These are phyloP conservation scores for Embidobia sp. DNA, from an alignment of 2,888 invertebrate species.

Conservation along the genomic window DNA sequence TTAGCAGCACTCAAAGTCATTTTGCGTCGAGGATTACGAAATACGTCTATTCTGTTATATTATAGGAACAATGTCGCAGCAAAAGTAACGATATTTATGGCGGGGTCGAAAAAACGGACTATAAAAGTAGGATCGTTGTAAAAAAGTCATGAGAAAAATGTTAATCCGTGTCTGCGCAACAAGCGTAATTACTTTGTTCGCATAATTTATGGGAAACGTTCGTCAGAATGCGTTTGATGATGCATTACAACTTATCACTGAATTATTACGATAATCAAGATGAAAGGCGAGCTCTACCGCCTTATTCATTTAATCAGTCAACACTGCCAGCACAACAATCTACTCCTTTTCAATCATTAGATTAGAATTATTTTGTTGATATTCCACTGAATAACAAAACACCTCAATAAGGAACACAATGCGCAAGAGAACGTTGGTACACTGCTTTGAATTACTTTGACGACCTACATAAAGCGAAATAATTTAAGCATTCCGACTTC, in stretches of 20 bases:
- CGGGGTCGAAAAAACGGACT: constrained; percentile 1
- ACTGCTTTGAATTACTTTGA: no score
- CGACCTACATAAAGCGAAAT: no score
- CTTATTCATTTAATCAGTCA: no score
- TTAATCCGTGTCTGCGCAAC: constrained; percentile 18
- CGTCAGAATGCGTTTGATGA: background rate
- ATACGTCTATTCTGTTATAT: background rate
- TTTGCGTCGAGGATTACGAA: constrained; percentile 9
- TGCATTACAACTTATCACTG: constrained; percentile 3
- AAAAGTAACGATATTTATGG: constrained; percentile 10
- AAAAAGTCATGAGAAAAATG: constrained; percentile 30
- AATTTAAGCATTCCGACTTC: no score
- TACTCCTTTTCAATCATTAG: background rate
- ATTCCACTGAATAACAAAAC: no score
- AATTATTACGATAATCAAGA: background rate
- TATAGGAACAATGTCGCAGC: constrained; percentile 7
- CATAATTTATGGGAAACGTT: constrained; percentile 23
- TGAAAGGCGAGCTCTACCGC: background rate
- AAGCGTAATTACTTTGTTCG: constrained; percentile 18
- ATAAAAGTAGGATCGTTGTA: constrained; percentile 1
- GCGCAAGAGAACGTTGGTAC: no score
- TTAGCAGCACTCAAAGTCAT: no score
- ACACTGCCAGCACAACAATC: no score
- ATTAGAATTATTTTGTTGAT: background rate
- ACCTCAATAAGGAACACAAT: no score